These are phyloP conservation scores for Yasuhikotakia modesta DNA, from an alignment of 2,797 vertebrate genomes.

Conservation along the genomic window DNA sequence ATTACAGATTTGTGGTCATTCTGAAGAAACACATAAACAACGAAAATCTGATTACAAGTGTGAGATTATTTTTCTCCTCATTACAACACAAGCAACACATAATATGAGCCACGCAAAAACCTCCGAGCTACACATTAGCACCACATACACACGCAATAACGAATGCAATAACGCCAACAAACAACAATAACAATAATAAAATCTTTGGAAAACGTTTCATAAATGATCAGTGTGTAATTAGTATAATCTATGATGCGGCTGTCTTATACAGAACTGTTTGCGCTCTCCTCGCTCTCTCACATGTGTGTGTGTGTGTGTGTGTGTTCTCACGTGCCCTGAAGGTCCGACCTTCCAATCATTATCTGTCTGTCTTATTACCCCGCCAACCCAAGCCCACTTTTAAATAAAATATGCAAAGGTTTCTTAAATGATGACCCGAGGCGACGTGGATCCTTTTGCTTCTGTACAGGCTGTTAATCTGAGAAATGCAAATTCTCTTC, in stretches of 20 bases:
- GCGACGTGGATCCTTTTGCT: slow-evolving; percentile 99
- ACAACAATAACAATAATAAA: slow-evolving; percentile 84
- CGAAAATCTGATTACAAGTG: slow-evolving; percentile 53
- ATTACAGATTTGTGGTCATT: slow-evolving; percentile 52
- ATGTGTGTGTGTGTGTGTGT: slow-evolving; percentile 58
- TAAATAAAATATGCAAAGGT: slow-evolving; percentile 99
- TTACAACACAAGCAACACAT: slow-evolving; percentile 45
- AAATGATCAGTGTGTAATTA: slow-evolving; percentile 99
- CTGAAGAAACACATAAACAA: slow-evolving; percentile 48
- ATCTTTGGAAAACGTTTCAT: slow-evolving; percentile 92
- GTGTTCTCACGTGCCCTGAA: slow-evolving; percentile 90
- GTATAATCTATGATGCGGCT: slow-evolving; percentile 92
- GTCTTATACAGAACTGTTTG: slow-evolving; percentile 90
- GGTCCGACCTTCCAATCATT: slow-evolving; percentile 99
- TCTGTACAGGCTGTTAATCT: slow-evolving; percentile 99
- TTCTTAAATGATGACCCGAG: slow-evolving; percentile 99
- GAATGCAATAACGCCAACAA: slow-evolving; percentile 83
- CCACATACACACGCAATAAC: slow-evolving; percentile 71
- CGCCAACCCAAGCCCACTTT: slow-evolving; percentile 99
- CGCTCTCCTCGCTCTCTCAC: slow-evolving; percentile 80
- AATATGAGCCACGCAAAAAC: slow-evolving; percentile 51
- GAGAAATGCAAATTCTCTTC: slow-evolving; percentile 99
- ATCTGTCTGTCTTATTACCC: slow-evolving; percentile 99
- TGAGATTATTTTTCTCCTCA: slow-evolving; percentile 52
- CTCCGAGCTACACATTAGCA: slow-evolving; percentile 44